Conservation (phyloP, 2,888 invertebrate species). For the Cylloceria caligata region DNA sequence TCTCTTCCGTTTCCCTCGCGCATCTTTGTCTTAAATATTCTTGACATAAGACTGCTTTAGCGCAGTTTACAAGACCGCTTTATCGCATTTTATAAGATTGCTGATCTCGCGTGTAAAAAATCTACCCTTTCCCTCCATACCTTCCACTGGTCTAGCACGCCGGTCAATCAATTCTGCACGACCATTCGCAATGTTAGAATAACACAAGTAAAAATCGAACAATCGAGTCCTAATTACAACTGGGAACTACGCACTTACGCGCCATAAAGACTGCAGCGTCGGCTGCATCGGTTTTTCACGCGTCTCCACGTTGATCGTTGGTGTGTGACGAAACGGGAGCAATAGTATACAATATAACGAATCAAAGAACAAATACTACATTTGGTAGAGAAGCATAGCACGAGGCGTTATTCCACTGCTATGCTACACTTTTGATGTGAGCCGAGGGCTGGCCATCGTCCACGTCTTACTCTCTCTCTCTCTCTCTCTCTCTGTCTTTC, state of each 20-base stretch:
- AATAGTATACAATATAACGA: slow-evolving; percentile 47
- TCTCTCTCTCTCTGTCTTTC: slow-evolving; percentile 37
- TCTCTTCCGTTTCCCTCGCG: too few species aligned
- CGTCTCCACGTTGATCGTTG: slow-evolving; percentile 39
- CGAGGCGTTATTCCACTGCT: slow-evolving; percentile 36
- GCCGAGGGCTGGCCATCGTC: slow-evolving; percentile 52
- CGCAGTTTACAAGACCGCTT: too few species aligned
- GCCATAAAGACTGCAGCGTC: slow-evolving; percentile 6
- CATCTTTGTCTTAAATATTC: too few species aligned
- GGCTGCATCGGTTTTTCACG: slow-evolving; percentile 44
- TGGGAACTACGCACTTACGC: slow-evolving; percentile 6
- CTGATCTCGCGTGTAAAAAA: neutral
- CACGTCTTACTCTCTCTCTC: slow-evolving; percentile 31
- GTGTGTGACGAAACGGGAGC: slow-evolving; percentile 56
- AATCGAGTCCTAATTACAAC: slow-evolving; percentile 62
- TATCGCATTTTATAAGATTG: too few species aligned
- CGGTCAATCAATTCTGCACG: neutral
- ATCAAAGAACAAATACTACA: slow-evolving; percentile 1
- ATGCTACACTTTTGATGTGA: slow-evolving; percentile 43
- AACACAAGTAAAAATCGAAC: slow-evolving; percentile 41
- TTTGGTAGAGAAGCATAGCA: slow-evolving; percentile 38
- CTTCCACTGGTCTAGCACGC: neutral
- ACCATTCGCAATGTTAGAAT: slow-evolving; percentile 17
- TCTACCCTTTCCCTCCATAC: neutral
- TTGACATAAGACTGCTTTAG: too few species aligned